Conservation (phyloP, 2,113 vertebrate genomes). For the Phylloscopus trochiloides region DNA sequence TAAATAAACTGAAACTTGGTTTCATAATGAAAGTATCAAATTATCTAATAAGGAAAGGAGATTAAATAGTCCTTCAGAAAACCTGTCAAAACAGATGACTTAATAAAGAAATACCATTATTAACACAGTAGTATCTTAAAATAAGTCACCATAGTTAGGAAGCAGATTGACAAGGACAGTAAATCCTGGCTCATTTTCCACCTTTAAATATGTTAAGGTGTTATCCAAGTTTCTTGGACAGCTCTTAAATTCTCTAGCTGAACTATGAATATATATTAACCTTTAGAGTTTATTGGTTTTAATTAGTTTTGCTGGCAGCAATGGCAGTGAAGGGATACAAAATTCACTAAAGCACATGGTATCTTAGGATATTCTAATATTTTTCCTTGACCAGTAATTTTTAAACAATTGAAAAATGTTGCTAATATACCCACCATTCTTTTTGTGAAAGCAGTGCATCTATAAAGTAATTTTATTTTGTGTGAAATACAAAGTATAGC, state of each 20-base stretch:
- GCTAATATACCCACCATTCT: neutral
- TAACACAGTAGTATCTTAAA: neutral
- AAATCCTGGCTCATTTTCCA: neutral
- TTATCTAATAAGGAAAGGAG: neutral
- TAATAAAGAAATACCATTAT: neutral
- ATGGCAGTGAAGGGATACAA: neutral
- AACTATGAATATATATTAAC: neutral
- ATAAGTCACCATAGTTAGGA: neutral
- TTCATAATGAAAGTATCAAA: neutral
- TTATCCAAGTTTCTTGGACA: neutral
- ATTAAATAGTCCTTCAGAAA: neutral
- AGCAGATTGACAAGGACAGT: neutral
- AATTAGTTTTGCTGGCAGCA: neutral
- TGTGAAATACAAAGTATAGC: neutral
- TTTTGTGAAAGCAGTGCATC: neutral
- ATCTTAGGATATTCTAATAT: neutral
- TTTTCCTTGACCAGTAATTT: neutral
- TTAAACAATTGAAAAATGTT: neutral
- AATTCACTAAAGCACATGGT: neutral
- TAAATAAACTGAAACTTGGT: neutral
- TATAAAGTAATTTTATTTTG: neutral
- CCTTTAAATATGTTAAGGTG: neutral
- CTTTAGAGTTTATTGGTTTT: neutral
- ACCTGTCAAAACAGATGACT: neutral
- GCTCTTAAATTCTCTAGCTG: neutral